Evolutionary conservation across 1,140 invertebrate genomes (phyloP).

Genomic region (Trichogramma pretiosum): DNA sequence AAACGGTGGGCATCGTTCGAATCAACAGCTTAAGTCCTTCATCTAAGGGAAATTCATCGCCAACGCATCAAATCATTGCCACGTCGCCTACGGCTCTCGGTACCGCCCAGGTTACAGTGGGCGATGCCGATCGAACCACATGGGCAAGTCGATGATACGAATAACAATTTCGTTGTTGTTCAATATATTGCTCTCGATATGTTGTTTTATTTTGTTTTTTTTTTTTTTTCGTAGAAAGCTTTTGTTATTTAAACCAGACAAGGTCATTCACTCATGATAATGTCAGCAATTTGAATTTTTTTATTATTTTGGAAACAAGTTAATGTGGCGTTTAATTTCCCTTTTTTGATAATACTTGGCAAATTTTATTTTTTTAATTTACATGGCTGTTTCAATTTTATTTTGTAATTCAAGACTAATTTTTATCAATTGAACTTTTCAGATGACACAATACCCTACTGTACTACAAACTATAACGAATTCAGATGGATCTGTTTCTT

Average conservation of each 20-base stretch:
- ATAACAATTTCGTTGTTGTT: neutral
- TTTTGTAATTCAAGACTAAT: neutral
- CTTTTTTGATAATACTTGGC: constrained; percentile 36
- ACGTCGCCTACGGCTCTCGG: constrained; percentile 51
- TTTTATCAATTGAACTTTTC: constrained; percentile 3
- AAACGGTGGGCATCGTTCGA: constrained; percentile 58
- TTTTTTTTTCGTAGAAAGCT: neutral
- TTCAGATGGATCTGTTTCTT: constrained; percentile 90
- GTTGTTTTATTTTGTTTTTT: constrained; percentile 4
- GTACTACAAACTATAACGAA: constrained; percentile 93
- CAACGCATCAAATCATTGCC: constrained; percentile 49
- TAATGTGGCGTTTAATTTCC: constrained; percentile 41
- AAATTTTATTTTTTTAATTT: constrained; percentile 14
- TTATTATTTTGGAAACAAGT: neutral
- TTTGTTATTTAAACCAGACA: too few relatives aligned
- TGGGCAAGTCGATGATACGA: constrained; percentile 16
- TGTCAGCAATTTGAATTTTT: neutral
- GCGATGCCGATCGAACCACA: constrained; percentile 26
- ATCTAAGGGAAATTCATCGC: constrained; percentile 47
- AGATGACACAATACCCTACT: constrained; percentile 72
- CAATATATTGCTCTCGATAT: neutral
- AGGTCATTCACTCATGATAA: too few relatives aligned
- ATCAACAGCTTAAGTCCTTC: constrained; percentile 49
- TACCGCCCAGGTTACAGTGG: constrained; percentile 62
- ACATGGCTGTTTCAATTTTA: constrained; percentile 17